A percentile compares a stretch with the other conserved stretches of the same genome.
Evolutionary conservation across 2,888 invertebrate genomes (phyloP).

Genomic region (Amphipyra tragopoginis): DNA sequence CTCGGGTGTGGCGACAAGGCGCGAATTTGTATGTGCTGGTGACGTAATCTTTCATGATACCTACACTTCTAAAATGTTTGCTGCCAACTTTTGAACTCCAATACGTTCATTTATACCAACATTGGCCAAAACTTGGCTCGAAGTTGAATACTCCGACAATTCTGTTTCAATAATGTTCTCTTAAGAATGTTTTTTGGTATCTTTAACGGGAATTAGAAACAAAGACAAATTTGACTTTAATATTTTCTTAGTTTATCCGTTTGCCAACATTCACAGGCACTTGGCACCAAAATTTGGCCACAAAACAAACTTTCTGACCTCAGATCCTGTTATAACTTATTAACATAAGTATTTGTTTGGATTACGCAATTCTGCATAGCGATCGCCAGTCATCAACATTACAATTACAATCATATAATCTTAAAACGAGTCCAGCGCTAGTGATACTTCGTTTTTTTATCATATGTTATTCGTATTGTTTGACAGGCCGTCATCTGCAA

Average conservation of each 20-base stretch:
- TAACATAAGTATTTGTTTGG: slow-evolving; percentile 52
- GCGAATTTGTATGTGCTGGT: slow-evolving; percentile 49
- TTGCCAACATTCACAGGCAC: slow-evolving; percentile 2
- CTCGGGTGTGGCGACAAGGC: slow-evolving; percentile 47
- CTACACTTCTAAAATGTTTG: slow-evolving; percentile 25
- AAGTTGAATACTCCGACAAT: slow-evolving; percentile 11
- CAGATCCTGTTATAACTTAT: slow-evolving; percentile 49
- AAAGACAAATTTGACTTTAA: not conserved
- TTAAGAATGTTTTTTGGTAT: slow-evolving; percentile 1
- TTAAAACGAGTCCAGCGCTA: slow-evolving; percentile 37
- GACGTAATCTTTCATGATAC: slow-evolving; percentile 48
- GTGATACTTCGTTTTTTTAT: slow-evolving; percentile 35
- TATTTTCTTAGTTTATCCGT: not conserved
- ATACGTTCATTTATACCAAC: not conserved
- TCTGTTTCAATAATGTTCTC: slow-evolving; percentile 11
- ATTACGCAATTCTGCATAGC: slow-evolving; percentile 41
- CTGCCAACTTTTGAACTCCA: slow-evolving; percentile 2
- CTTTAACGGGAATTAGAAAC: slow-evolving; percentile 1
- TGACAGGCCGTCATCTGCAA: slow-evolving; percentile 51
- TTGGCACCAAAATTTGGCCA: slow-evolving; percentile 5
- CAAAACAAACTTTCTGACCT: slow-evolving; percentile 31
- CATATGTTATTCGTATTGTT: slow-evolving; percentile 41
- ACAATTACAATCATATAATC: slow-evolving; percentile 22
- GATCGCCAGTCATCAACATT: slow-evolving; percentile 19
- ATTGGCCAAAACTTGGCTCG: not conserved